Base-by-base conservation (phyloP, 2,797 vertebrate genomes). In the Crenuchus spilurus region DNA sequence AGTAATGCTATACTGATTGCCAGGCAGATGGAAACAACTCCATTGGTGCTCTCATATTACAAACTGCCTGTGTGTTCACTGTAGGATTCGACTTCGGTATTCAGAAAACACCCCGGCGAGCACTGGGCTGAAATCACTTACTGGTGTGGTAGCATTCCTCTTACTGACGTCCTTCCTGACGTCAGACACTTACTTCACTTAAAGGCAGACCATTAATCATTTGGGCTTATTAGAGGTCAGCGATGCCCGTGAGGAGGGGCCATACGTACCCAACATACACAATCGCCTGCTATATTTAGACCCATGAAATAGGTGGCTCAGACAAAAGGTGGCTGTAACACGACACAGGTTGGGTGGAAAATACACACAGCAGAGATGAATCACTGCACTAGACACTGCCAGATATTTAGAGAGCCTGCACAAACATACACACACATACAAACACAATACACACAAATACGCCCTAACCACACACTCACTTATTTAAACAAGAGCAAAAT, bases 121-220 rank as follows among this genome's bases (percentile, higher is more conserved):
- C 52, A 39, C 52, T 26, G 55, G 55, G 46, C 44, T 28, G n/a
- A 75, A 54, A 78, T 72, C 44, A 18, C 42, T 66, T 76, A 72
- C 82, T 80, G 64, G 81, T 78, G 81, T 7, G 61, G 84, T 74
- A 65, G 75, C 88, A 90, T 90, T 91, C 84, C 83, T 83, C 55
- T 20, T 65, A 68, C 73, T 83, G 67, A 66, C 80, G 83, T 80
- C 65, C 31, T 14, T 39, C 37, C 24, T 83, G 80, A 86, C 66
- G 70, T 83, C 57, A 80, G 75, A 68, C 18, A 14, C 11, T 52
- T 70, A 70, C 74, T 64, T 78, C 74, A 37, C 18, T 41, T 52
- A 77, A 83, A 57, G 73, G 28, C 31, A 65, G 71, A 35, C 16
- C 51, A 42, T 63, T 30, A 72, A 77, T 80, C 79, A 71, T 51